Evolutionary conservation across 2,888 invertebrate species (phyloP).

Genomic region (Hipparchia semele): DNA sequence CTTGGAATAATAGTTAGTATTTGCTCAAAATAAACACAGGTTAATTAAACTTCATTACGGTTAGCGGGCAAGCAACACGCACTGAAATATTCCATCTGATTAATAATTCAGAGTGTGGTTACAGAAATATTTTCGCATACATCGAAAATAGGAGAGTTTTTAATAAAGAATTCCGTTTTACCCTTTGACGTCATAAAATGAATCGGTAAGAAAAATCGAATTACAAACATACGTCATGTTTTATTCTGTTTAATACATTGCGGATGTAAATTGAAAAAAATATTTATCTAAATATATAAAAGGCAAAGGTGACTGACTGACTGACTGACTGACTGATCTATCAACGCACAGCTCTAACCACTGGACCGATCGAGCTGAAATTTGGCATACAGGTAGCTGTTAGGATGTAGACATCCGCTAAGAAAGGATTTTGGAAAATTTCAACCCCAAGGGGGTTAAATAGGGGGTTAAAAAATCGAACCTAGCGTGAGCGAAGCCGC

Average conservation of each 20-base stretch:
- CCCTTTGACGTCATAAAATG: conserved; percentile 32
- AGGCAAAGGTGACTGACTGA: no score
- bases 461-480: no score
- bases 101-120: conserved; percentile 10
- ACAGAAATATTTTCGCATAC: conserved; percentile 13
- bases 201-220: conserved; percentile 38
- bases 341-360: no score
- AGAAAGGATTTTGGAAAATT: no score
- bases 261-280: no score
- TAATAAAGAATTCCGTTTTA: conserved; percentile 29
- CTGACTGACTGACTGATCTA: no score
- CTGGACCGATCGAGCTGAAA: no score
- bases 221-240: conserved; percentile 7
- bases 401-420: no score
- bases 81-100: conserved; percentile 17
- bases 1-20: not conserved
- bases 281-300: no score
- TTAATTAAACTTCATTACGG: conserved; percentile 19
- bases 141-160: conserved; percentile 29
- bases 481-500: no score
- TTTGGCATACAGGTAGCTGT: no score
- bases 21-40: conserved; percentile 2
- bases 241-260: not conserved
- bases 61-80: conserved; percentile 1
- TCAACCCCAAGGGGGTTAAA: no score